Evolutionary conservation across 2,797 vertebrate genomes (phyloP).

Genomic region (Uromys caudimaculatus): DNA sequence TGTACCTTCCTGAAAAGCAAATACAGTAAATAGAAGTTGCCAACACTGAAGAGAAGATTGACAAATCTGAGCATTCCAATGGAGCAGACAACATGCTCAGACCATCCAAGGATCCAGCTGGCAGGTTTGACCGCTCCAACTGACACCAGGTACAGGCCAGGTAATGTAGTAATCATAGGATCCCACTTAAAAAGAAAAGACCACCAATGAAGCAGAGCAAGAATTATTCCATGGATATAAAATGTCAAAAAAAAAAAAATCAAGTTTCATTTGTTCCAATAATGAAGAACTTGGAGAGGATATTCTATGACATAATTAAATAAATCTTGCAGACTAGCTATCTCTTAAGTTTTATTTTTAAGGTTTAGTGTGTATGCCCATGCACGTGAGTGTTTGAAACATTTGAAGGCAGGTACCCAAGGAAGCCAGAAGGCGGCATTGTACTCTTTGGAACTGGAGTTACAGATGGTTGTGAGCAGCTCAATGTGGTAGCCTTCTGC

Average conservation of each 20-base stretch:
- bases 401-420: not conserved
- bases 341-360: not conserved
- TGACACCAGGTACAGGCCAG: slow-evolving; percentile 95
- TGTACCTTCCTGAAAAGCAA: slow-evolving; percentile 93
- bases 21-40: slow-evolving; percentile 96
- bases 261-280: not conserved
- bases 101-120: slow-evolving; percentile 93
- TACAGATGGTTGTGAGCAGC: not conserved
- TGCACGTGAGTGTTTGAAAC: too few relatives aligned
- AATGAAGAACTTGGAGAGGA: not conserved
- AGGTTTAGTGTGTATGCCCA: not conserved
- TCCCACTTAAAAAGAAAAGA: slow-evolving; percentile 92
- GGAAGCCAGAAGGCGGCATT: not conserved
- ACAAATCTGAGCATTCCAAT: slow-evolving; percentile 95
- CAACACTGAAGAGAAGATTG: slow-evolving; percentile 96
- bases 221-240: not conserved
- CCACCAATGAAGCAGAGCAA: not conserved
- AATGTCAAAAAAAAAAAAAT: accelerated
- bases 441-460: not conserved
- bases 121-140: slow-evolving; percentile 94
- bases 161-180: slow-evolving; percentile 98
- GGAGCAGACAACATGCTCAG: slow-evolving; percentile 92
- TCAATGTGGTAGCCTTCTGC: too few relatives aligned
- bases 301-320: not conserved
- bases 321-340: not conserved